Conservation (phyloP, 2,797 vertebrate species). For the Lutjanus argentimaculatus region DNA sequence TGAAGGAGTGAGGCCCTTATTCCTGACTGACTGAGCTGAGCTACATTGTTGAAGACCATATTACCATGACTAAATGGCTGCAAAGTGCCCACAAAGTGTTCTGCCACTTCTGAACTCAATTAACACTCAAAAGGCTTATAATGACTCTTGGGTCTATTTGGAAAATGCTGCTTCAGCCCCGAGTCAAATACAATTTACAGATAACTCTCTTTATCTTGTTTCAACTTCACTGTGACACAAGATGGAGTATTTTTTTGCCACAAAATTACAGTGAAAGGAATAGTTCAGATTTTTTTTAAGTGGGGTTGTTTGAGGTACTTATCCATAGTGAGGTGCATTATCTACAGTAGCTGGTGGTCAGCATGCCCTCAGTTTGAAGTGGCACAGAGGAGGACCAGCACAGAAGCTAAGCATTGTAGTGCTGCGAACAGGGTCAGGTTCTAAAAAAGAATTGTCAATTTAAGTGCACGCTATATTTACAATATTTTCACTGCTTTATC, state of each 20-base stretch:
- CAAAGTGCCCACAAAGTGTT: neutral
- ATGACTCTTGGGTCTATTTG: neutral
- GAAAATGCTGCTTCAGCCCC: neutral
- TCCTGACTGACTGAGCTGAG: neutral
- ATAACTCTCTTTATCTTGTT: neutral
- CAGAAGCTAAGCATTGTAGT: too few relatives aligned
- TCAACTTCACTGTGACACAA: neutral
- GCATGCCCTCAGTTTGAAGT: too few relatives aligned
- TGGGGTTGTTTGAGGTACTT: too few relatives aligned
- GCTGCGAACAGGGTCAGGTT: too few relatives aligned
- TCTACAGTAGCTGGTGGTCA: too few relatives aligned
- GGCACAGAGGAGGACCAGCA: too few relatives aligned
- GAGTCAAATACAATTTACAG: constrained; percentile 1
- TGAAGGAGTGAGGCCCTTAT: neutral
- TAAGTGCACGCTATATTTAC: too few relatives aligned
- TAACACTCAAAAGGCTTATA: constrained; percentile 4
- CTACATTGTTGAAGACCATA: neutral
- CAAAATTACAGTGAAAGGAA: neutral
- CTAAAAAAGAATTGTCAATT: too few relatives aligned
- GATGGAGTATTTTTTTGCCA: neutral
- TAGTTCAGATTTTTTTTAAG: too few relatives aligned
- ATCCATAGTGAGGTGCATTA: too few relatives aligned
- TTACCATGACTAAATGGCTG: constrained; percentile 1
- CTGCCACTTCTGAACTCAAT: constrained; percentile 7
- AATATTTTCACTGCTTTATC: too few relatives aligned